Evolutionary conservation across 2,888 invertebrate genomes (phyloP), one percentile per base, ranked within the genome.

Genomic region (Zygogramma bicolorata): DNA sequence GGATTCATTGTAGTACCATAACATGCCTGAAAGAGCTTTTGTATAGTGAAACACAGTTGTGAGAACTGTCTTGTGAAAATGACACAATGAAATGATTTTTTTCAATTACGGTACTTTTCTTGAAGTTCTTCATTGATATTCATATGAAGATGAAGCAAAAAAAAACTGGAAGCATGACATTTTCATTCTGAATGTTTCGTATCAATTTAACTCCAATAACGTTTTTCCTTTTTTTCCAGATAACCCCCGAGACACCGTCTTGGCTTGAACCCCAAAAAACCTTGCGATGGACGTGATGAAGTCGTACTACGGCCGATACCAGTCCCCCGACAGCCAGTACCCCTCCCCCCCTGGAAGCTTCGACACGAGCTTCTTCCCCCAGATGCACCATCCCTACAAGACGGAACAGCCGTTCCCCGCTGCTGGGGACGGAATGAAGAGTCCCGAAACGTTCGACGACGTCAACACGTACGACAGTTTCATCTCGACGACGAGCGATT

Each of bases 391-490:
- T n/a, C 67, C 22, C 75, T 76, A 69, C 76, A 78, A 74, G 67
- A 66, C 73, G 7, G 80, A 75, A 57, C 70, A 73, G 49, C 75
- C 75, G 7, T 74, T 79, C n/a, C n/a, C n/a, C 59, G 69, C 46
- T 59, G 46, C 72, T 22, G 68, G 72, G 8, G 70, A 53, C 25
- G 53, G 61, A 29, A 57, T 58, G 38, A 77, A 75, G 18, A 69
- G 46, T 46, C 66, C 70, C 10, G 81, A 80, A 68, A 80, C 81
- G 18, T 84, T n/a, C n/a, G n/a, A 84, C 79, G 85, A 85, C 70
- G 80, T 79, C 59, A 84, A 81, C 78, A 84, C 84, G 8, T 85
- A 83, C 78, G 85, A 86, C 68, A 83, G 83, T 70, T 85, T 84
- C 70, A 77, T 82, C 20, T 85, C 84, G 7, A 80, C 80, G 8